A percentile compares a stretch with the other conserved stretches of the same genome.
Conservation (phyloP, 2,797 vertebrate genomes). For the Arremon brunneinucha region DNA sequence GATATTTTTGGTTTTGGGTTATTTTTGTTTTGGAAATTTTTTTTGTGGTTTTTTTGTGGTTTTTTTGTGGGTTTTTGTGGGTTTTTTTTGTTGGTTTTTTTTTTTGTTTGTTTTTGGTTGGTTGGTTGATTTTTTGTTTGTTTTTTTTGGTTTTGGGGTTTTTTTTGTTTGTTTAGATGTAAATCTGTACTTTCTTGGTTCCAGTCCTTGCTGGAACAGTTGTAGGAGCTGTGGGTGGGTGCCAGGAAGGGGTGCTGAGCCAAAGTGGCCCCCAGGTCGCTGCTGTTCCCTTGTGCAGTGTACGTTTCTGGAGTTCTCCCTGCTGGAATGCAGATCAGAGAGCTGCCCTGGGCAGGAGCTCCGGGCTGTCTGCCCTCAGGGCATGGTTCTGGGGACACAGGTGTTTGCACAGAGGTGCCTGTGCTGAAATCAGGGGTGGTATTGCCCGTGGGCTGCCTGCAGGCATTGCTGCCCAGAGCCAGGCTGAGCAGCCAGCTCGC, state of each 20-base stretch:
- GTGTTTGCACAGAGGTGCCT: not conserved
- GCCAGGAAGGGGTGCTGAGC: not conserved
- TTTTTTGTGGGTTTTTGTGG: no score
- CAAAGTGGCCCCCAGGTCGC: rapidly evolving
- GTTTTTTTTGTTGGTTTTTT: not conserved
- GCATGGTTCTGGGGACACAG: rapidly evolving
- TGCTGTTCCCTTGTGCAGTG: not conserved
- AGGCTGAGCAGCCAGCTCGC: not conserved
- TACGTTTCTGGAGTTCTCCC: not conserved
- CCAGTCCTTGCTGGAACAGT: not conserved
- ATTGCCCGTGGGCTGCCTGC: rapidly evolving
- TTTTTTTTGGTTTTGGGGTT: not conserved
- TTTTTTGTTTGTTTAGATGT: not conserved
- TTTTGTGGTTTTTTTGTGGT: not conserved
- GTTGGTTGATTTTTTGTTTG: not conserved
- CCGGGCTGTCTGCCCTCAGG: not conserved
- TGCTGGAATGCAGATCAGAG: rapidly evolving
- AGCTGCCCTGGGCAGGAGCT: not conserved
- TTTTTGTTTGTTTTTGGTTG: not conserved
- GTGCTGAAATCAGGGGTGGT: not conserved
- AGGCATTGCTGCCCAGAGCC: not conserved
- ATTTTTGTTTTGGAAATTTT: not conserved
- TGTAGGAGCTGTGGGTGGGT: not conserved
- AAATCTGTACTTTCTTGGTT: not conserved
- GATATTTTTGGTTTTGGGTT: rapidly evolving